These are phyloP conservation scores for Cherax quadricarinatus DNA, from an alignment of 1,140 invertebrate species.

Conservation along the genomic window DNA sequence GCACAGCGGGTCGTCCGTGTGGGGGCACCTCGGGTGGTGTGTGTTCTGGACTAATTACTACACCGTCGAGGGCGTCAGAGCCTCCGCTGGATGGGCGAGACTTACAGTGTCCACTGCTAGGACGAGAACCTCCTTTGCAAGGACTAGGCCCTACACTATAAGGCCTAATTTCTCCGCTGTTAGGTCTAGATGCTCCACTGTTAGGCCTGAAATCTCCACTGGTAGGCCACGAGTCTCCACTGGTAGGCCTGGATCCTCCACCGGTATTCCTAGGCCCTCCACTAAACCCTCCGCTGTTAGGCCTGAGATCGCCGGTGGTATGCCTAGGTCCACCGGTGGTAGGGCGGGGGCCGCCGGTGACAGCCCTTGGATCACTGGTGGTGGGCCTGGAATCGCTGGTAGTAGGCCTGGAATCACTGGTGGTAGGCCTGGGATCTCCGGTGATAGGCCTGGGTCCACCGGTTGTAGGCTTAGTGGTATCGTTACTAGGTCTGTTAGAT, in stretches of 20 bases:
- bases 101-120: not conserved
- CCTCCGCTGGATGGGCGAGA: conserved; percentile 37
- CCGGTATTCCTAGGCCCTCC: not conserved
- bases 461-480: not conserved
- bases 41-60: conserved; percentile 32
- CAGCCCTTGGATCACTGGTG: not conserved
- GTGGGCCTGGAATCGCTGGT: not conserved
- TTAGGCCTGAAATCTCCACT: not conserved
- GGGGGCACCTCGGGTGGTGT: conserved; percentile 56
- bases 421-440: not conserved
- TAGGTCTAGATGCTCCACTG: not conserved
- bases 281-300: conserved; percentile 4
- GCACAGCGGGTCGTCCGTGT: conserved; percentile 60
- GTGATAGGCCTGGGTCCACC: not conserved
- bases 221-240: not conserved
- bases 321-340: not conserved
- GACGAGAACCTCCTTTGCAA: conserved; percentile 10
- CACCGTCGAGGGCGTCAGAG: conserved; percentile 28
- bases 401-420: not conserved
- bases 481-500: not conserved
- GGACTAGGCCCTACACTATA: conserved; percentile 4
- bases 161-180: not conserved
- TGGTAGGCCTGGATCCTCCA: conserved; percentile 5
- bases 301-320: not conserved
- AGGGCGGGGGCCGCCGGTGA: not conserved